Conservation (phyloP, 2,888 invertebrate species). For the Callinectes sapidus region DNA sequence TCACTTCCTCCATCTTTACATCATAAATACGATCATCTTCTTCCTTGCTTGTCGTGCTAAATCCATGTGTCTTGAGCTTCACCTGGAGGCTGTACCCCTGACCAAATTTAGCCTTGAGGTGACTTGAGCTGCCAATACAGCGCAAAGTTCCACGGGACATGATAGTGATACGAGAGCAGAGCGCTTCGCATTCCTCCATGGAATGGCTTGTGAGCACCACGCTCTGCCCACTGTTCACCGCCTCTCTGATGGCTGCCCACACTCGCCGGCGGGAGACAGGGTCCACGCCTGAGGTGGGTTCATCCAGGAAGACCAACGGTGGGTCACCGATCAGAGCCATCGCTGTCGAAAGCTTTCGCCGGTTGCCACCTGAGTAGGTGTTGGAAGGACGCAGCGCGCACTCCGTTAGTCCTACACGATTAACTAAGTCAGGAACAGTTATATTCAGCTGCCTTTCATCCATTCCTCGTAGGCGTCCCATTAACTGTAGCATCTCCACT, state of each 20-base stretch:
- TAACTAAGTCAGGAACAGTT: conserved; percentile 44
- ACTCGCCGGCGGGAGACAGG: conserved; percentile 82
- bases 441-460: not conserved
- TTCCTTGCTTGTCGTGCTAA: not conserved
- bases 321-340: conserved; percentile 84
- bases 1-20: conserved; percentile 31
- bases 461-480: conserved; percentile 82
- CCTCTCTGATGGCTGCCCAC: conserved; percentile 79
- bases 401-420: conserved; percentile 78
- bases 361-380: conserved; percentile 84
- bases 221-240: conserved; percentile 78
- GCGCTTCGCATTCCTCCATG: conserved; percentile 81
- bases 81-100: conserved; percentile 69
- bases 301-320: conserved; percentile 79
- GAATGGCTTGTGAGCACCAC: conserved; percentile 85
- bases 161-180: conserved; percentile 80
- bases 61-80: conserved; percentile 58
- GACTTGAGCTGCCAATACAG: conserved; percentile 79
- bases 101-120: conserved; percentile 69
- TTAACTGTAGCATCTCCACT: conserved; percentile 85
- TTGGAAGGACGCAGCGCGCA: conserved; percentile 78
- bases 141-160: conserved; percentile 80
- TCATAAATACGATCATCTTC: conserved; percentile 49
- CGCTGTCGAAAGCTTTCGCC: conserved; percentile 87
- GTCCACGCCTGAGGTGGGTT: conserved; percentile 87